Evolutionary conservation across 1,140 invertebrate species (phyloP).

Genomic region (Diabrotica virgifera): DNA sequence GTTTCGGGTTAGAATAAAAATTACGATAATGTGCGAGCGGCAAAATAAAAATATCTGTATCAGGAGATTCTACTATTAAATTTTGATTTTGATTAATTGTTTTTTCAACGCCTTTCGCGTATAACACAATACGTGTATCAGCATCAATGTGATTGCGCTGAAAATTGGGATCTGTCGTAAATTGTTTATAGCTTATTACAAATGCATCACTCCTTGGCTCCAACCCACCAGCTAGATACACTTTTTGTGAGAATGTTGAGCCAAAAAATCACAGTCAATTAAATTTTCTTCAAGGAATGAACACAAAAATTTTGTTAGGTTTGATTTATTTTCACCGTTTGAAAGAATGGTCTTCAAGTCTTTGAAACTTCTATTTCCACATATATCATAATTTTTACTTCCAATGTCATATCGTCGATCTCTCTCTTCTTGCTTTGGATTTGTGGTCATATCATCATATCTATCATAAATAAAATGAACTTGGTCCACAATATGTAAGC

Average conservation of each 20-base stretch:
- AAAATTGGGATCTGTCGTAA: not conserved
- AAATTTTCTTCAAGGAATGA: too few relatives aligned
- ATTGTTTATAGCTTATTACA: not conserved
- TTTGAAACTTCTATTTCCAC: not conserved
- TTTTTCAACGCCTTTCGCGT: not conserved
- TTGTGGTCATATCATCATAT: not conserved
- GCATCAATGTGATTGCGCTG: not conserved
- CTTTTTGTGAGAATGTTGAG: not conserved
- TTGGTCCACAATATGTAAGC: too few relatives aligned
- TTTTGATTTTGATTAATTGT: not conserved
- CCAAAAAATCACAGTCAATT: not conserved
- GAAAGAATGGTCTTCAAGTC: not conserved
- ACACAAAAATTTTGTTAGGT: not conserved
- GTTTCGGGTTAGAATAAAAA: not conserved
- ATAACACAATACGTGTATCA: not conserved
- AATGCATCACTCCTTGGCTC: not conserved
- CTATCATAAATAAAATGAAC: too few relatives aligned
- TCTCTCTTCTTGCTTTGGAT: not conserved
- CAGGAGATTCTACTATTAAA: not conserved
- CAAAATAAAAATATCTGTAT: not conserved
- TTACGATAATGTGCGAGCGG: not conserved
- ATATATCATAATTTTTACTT: not conserved
- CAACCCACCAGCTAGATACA: not conserved
- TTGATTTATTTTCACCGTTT: not conserved
- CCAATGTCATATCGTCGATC: not conserved